Conservation (phyloP, 2,113 vertebrate species). For the Pterocles burchelli region DNA sequence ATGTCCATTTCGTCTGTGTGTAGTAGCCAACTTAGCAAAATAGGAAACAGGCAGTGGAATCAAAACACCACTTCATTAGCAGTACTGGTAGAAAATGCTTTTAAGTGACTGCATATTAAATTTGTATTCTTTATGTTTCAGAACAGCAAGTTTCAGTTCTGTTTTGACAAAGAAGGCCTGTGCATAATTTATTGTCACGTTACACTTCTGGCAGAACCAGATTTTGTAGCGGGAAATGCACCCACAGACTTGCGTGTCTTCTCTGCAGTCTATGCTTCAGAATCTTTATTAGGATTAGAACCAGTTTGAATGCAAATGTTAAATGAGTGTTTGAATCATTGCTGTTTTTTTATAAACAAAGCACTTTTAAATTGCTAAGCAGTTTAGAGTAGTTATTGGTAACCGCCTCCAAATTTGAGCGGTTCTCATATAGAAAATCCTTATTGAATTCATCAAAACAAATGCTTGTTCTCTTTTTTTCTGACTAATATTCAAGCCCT, state of each 20-base stretch:
- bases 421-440: not conserved
- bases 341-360: not conserved
- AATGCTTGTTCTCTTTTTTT: not conserved
- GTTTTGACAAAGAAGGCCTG: not conserved
- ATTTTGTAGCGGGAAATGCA: no score
- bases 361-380: not conserved
- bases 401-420: not conserved
- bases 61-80: not conserved
- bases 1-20: not conserved
- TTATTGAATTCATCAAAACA: not conserved
- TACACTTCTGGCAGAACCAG: not conserved
- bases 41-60: not conserved
- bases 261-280: not conserved
- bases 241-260: no score
- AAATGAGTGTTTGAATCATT: not conserved
- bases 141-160: not conserved
- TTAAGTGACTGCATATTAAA: not conserved
- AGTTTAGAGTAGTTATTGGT: not conserved
- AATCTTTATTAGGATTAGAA: not conserved
- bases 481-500: not conserved
- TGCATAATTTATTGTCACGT: accelerated
- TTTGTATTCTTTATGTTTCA: not conserved
- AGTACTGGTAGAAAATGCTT: not conserved
- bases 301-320: not conserved
- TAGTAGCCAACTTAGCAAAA: not conserved